Conservation (phyloP, 2,113 vertebrate genomes). For the Aplodontia rufa region DNA sequence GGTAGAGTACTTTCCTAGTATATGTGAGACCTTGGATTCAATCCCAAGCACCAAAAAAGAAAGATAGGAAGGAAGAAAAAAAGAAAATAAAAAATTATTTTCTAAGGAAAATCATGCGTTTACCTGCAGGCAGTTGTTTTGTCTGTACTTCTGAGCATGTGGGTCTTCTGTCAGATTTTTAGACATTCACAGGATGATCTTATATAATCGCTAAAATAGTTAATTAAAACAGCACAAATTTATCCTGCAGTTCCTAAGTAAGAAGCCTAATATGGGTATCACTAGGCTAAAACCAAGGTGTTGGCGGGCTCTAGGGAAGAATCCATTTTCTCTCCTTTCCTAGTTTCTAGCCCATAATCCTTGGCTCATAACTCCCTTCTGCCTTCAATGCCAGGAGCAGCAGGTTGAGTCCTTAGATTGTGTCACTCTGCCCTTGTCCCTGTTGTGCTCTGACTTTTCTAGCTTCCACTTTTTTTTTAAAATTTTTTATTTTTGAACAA, state of each 20-base stretch:
- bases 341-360: not conserved
- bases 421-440: not conserved
- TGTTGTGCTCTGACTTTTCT: constrained; percentile 30
- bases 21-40: not conserved
- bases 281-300: not conserved
- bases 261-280: not conserved
- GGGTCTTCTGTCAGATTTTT: not conserved
- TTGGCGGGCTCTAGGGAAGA: not conserved
- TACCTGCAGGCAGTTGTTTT: not conserved
- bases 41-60: not conserved
- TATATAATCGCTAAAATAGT: not conserved
- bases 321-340: not conserved
- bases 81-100: not conserved
- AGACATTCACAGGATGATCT: constrained; percentile 14
- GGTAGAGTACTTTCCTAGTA: not conserved
- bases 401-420: not conserved
- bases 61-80: too few relatives aligned
- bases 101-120: not conserved
- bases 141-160: not conserved
- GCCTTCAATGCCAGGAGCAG: not conserved
- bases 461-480: not conserved
- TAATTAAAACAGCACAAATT: not conserved
- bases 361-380: not conserved
- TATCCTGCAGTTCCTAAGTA: constrained; percentile 16
- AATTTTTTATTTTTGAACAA: too few relatives aligned